phyloP scores from a whole-genome alignment of 2,888 invertebrate species.

The Oscheius sp. region DNA sequence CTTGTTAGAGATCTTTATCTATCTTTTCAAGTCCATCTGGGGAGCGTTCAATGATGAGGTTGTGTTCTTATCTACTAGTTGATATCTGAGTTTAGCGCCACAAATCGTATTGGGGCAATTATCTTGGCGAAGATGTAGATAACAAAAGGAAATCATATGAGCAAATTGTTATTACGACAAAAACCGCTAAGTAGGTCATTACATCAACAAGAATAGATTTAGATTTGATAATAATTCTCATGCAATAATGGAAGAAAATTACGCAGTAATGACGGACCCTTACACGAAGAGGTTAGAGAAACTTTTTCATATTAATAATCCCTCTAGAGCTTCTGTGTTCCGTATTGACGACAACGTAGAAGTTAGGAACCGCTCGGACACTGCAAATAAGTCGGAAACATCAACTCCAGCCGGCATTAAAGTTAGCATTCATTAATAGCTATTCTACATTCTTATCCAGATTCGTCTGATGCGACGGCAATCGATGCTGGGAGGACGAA shows the following conservation, averaged over 20 bases:
- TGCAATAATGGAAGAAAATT: constrained; percentile 21
- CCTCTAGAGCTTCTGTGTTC: constrained; percentile 11
- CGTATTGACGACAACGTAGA: constrained; percentile 5
- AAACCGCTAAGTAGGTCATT: constrained; percentile 20
- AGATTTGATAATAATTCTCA: background rate
- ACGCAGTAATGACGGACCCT: constrained; percentile 6
- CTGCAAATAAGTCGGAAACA: constrained; percentile 1
- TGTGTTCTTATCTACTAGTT: background rate
- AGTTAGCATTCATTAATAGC: background rate
- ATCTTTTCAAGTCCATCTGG: constrained; percentile 56
- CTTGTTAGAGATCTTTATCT: constrained; percentile 57
- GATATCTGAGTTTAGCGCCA: constrained; percentile 31
- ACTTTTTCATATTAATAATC: background rate
- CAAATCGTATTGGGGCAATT: constrained; percentile 35
- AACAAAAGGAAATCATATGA: constrained; percentile 39
- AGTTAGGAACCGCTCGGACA: constrained; percentile 15
- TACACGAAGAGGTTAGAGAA: constrained; percentile 12
- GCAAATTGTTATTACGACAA: constrained; percentile 48
- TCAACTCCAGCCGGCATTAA: background rate
- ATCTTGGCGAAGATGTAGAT: constrained; percentile 19
- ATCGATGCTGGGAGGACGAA: constrained; percentile 5
- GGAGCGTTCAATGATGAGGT: constrained; percentile 50
- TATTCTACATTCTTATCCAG: background rate
- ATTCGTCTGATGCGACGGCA: constrained; percentile 10
- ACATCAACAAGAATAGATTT: background rate